Base-by-base conservation (phyloP, 2,113 vertebrate species). In the Psephotus haematonotus region DNA sequence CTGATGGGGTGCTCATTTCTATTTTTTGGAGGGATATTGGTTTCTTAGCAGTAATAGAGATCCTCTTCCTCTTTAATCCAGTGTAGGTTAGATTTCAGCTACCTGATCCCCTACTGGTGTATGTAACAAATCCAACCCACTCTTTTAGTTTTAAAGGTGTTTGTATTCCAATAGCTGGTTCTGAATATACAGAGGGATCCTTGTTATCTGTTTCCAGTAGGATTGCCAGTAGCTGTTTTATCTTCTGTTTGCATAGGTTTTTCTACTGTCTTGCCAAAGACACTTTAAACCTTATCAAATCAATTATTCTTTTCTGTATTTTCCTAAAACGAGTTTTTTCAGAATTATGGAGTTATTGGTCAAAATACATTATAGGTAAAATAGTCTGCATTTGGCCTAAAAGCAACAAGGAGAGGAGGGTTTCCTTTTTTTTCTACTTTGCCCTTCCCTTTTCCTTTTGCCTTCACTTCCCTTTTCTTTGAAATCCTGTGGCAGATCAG, bases 1-100 rank as follows among this genome's bases (percentile, higher is more conserved):
- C 8, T 81, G 19, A 57, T 65, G 16, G 5, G 5, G 5, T 52
- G 23, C 10, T 75, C 10, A 1, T 17, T 91, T 70, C 55, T 75
- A 3, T 14, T 53, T 88, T 41, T 39, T 0, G 3, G 12, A 6
- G 17, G 4, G 2, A 23, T 33, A 22, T 6, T 41, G 5, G 7
- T 71, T 84, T 75, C 24, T 22, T 49, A 72, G 28, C 55, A 59
- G 10, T 71, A 46, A 35, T 10, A 6, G 57, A 23, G 33, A 35
- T 10, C 29, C 68, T 46, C 35, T 92, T 75, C 64, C 24, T 75
- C 5, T 77, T 79, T 72, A 82, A 75, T 43, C 22, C 39, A 55
- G 1, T n/a, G 7, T 14, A 53, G 43, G 17, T 50, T 70, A 75
- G 33, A 53, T 52, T 72, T 75, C 72, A 81, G 41, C 10, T 90